Base-by-base conservation (phyloP, 2,797 vertebrate genomes). In the Rhabdomys pumilio region DNA sequence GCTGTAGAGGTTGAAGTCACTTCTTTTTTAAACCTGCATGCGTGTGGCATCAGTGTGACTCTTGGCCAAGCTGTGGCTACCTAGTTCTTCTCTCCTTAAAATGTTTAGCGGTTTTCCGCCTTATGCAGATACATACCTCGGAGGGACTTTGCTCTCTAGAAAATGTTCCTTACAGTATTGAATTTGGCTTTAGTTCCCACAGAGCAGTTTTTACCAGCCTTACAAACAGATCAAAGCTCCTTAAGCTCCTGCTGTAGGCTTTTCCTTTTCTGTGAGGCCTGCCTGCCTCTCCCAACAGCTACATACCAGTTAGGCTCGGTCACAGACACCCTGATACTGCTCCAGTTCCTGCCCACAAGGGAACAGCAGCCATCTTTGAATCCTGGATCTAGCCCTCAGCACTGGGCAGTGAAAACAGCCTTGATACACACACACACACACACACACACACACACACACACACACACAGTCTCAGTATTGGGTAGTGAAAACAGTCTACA, bases 171-270 rank as follows among this genome's bases (percentile, higher is more conserved):
- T 72, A 67, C 29, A n/a, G 65, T 79, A 93, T 65, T 91, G 94
- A 93, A 83, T 89, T 87, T 91, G 95, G 96, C 65, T 95, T 93
- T 57, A 76, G 80, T 34, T 69, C 76, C 76, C 2, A 9, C 10
- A 44, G 79, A 94, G 92, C 86, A 59, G 76, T 77, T 94, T 97
- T 93, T 87, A 81, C 80, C 89, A 91, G 96, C 19, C 94, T 96
- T 89, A 87, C 93, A 88, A 91, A 97, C 65, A 82, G 95, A 96
- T 96, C 90, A 91, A 94, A 97, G 82, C 90, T 83, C 85, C 76
- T 73, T 69, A 93, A 95, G 82, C 53, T 63, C 20, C 11, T 8
- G 73, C 90, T 53, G 29, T 57, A 61, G 95, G 88, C 89, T 93
- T 87, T 85, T 50, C 61, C 47, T 0, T 55, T 65, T 20, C 26